A percentile compares a stretch with the other conserved stretches of the same genome.
These are phyloP conservation scores for Delichon dasypus DNA, from an alignment of 2,797 vertebrate species.

Conservation along the genomic window DNA sequence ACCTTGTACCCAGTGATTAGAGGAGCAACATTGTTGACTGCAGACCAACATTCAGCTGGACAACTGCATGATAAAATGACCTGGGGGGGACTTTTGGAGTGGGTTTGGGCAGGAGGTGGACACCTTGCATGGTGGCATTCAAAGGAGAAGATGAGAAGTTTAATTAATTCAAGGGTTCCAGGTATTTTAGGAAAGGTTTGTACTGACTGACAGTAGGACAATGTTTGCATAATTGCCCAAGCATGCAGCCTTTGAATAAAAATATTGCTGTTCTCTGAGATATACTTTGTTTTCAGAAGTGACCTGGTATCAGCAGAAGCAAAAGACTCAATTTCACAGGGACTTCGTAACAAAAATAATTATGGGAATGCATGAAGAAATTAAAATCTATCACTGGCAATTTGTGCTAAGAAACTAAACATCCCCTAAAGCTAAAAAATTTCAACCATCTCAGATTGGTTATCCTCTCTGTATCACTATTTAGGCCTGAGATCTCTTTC, in stretches of 20 bases:
- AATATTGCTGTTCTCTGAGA: slow-evolving; percentile 36
- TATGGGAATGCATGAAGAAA: slow-evolving; percentile 36
- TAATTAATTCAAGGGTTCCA: slow-evolving; percentile 34
- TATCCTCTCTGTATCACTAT: not conserved
- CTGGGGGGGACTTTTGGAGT: not conserved
- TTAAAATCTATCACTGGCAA: slow-evolving; percentile 58
- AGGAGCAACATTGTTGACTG: not conserved
- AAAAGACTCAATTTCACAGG: slow-evolving; percentile 69
- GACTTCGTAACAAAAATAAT: slow-evolving; percentile 61
- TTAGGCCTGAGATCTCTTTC: slow-evolving; percentile 18
- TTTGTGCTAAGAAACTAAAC: slow-evolving; percentile 42
- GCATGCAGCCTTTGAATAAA: slow-evolving; percentile 48
- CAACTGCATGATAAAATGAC: not conserved
- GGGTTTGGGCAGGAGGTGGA: not conserved
- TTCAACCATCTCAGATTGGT: not conserved
- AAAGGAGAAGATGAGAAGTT: not conserved
- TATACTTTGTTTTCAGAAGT: slow-evolving; percentile 56
- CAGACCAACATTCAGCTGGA: not conserved
- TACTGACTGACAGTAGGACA: slow-evolving; percentile 34
- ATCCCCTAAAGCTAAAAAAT: slow-evolving; percentile 11
- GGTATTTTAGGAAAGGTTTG: slow-evolving; percentile 38
- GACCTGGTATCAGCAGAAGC: slow-evolving; percentile 57
- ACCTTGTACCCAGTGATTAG: not conserved
- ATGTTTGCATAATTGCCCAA: slow-evolving; percentile 57
- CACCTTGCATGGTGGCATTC: not conserved